These are phyloP conservation scores for Acrossocheilus fasciatus DNA, from an alignment of 2,797 vertebrate species.

Conservation along the genomic window DNA sequence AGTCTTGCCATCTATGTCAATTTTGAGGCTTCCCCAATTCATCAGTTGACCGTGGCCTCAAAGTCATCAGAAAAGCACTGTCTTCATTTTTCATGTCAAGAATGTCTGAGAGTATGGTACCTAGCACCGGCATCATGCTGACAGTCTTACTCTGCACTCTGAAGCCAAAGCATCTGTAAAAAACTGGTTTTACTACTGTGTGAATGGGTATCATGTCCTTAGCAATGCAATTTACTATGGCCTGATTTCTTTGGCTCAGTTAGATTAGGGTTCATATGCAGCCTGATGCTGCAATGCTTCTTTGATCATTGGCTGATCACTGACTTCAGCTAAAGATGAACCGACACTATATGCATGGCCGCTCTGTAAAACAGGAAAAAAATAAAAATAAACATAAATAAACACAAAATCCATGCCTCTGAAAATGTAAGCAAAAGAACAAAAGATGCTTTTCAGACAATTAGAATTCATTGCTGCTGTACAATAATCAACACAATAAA, in stretches of 20 bases:
- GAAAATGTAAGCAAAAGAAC: too few species aligned
- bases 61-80: background rate
- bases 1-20: background rate
- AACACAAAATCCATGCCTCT: too few species aligned
- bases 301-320: background rate
- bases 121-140: background rate
- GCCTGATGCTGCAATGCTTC: background rate
- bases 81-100: slow-evolving; percentile 1
- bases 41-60: background rate
- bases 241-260: too few species aligned
- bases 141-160: slow-evolving; percentile 17
- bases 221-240: too few species aligned
- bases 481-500: background rate
- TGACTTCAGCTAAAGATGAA: slow-evolving; percentile 17
- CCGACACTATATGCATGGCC: background rate
- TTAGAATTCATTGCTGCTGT: too few species aligned
- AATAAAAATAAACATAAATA: too few species aligned
- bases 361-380: background rate
- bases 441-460: too few species aligned
- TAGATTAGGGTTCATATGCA: background rate
- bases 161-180: background rate
- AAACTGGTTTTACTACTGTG: background rate
- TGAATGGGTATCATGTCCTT: too few species aligned
- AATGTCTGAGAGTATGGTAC: background rate
- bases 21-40: background rate